Evolutionary conservation across 2,113 vertebrate genomes (phyloP), one percentile per base, ranked within the genome.

Genomic region (Chinchilla lanigera): DNA sequence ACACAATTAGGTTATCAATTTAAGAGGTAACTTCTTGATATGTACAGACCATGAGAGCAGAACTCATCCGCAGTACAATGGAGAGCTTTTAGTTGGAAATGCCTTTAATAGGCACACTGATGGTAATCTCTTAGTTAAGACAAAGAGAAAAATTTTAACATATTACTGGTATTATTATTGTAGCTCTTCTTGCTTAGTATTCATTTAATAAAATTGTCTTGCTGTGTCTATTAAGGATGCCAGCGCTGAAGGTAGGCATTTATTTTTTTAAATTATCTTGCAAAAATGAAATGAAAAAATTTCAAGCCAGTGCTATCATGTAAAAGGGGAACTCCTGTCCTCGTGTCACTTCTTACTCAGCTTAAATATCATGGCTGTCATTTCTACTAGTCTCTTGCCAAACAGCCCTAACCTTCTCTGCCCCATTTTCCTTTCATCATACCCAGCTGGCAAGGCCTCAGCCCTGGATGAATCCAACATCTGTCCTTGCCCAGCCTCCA

Each of bases 401-500:
- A 50, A 56, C 65, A 63, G 94, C 75, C 63, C 93, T 65, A 50
- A 56, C 67, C 93, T 92, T 41, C 58, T 38, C 86, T 11, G 16
- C 35, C 58, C 73, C 33, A 78, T 93, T 92, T 91, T 91, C 73
- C 92, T 95, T 92, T 96, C 88, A 95, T 96, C 95, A n/a, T 50
- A 67, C 4, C 61, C 50, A 88, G 90, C 83, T 96, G 95, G 92
- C 90, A 81, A 69, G 63, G 85, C 38, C 58, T 86, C 95, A 90
- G 75, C 24, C 69, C 58, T 38, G 19, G 85, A 90, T 87, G 81
- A 97, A 90, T 97, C 93, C 77, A 90, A 85, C 81, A 97, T 92
- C 90, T 97, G 96, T 90, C 96, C 92, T 63, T 96, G 50, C 69
- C 96, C 41, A 47, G 88, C 71, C 54, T 94, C 94, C 96, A 95